Evolutionary conservation across 2,797 vertebrate species (phyloP).

Genomic region (Lepus oiostolus): DNA sequence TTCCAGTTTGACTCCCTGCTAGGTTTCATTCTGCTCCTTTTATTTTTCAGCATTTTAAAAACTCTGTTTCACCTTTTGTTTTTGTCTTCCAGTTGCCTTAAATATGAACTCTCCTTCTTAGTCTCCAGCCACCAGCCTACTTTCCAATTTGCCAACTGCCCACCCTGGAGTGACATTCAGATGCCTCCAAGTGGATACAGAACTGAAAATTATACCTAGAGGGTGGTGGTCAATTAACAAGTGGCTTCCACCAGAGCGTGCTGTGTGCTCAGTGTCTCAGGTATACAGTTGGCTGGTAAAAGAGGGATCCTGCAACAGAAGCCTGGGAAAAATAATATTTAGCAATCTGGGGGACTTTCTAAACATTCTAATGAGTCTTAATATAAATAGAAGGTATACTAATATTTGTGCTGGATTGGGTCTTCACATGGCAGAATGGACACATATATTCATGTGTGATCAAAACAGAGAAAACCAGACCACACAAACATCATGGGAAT

Average conservation of each 20-base stretch:
- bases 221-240: not conserved
- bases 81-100: not conserved
- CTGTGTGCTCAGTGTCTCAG: not conserved
- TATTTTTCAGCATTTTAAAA: not conserved
- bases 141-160: not conserved
- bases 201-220: slow-evolving; percentile 18
- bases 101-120: not conserved
- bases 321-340: not conserved
- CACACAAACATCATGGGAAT: not conserved
- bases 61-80: not conserved
- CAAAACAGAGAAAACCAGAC: not conserved
- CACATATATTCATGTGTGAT: not conserved
- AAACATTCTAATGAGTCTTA: not conserved
- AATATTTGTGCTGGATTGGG: not conserved
- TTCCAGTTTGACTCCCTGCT: not conserved
- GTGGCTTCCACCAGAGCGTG: not conserved
- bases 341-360: not conserved
- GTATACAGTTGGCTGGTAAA: not conserved
- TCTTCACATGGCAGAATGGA: not conserved
- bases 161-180: not conserved
- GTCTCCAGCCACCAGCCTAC: not conserved
- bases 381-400: not conserved
- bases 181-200: not conserved
- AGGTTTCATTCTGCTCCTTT: not conserved
- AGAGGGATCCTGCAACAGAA: not conserved